Percentiles rank a stretch among this genome's conserved stretches.
phyloP scores from a whole-genome alignment of 1,140 invertebrate species.

The Polyergus mexicanus region DNA sequence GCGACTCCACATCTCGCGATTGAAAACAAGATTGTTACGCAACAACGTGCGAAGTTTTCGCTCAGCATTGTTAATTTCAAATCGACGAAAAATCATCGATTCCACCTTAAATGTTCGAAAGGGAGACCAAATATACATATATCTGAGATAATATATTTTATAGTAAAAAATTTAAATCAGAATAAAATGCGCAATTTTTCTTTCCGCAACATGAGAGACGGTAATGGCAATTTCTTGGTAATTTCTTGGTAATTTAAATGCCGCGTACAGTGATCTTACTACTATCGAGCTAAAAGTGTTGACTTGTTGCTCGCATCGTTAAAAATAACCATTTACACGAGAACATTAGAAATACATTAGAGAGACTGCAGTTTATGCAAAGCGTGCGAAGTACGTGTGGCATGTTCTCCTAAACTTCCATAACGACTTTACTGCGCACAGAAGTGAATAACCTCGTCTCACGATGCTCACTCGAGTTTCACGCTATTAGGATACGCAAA shows the following conservation, averaged over 20 bases:
- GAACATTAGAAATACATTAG: conserved; percentile 61
- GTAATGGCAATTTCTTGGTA: not conserved
- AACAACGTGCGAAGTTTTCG: not conserved
- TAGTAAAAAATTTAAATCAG: not conserved
- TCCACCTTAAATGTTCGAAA: not conserved
- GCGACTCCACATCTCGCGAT: not conserved
- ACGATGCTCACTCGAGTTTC: conserved; percentile 17
- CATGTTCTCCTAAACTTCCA: conserved; percentile 38
- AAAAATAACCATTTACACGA: conserved; percentile 40
- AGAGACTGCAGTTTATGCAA: conserved; percentile 38
- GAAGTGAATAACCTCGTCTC: conserved; percentile 51
- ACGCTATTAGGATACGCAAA: not conserved
- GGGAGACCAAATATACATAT: not conserved
- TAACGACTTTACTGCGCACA: conserved; percentile 33
- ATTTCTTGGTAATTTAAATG: not conserved
- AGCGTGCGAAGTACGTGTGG: conserved; percentile 25
- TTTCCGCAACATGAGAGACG: too few species aligned
- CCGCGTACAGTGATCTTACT: not conserved
- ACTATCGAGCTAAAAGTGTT: conserved; percentile 40
- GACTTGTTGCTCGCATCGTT: conserved; percentile 33
- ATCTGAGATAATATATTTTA: not conserved
- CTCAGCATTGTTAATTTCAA: conserved; percentile 11
- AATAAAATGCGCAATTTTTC: too few species aligned
- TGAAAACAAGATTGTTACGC: conserved; percentile 40
- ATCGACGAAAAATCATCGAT: not conserved